Percentiles rank a stretch among this genome's conserved stretches.
phyloP scores from a whole-genome alignment of 1,140 invertebrate genomes.

The Drosophila subpulchrella region DNA sequence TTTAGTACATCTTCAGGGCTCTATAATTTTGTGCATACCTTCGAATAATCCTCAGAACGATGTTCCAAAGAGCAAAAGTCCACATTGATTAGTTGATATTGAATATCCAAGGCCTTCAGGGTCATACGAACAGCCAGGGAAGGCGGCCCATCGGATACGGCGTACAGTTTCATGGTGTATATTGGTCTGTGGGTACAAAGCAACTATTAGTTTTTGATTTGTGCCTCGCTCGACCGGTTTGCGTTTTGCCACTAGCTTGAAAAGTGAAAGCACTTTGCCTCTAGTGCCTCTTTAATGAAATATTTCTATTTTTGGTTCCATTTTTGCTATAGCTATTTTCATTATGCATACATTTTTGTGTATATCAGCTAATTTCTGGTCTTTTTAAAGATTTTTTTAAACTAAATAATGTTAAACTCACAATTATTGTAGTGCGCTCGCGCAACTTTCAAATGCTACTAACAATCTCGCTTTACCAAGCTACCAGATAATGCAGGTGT shows the following conservation, averaged over 20 bases:
- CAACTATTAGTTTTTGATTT: conserved; percentile 24
- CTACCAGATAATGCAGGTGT: conserved; percentile 27
- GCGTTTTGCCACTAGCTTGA: conserved; percentile 19
- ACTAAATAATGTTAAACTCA: conserved; percentile 20
- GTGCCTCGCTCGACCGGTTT: conserved; percentile 61
- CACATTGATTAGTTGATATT: conserved; percentile 88
- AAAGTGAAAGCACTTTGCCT: conserved; percentile 62
- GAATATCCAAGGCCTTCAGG: conserved; percentile 87
- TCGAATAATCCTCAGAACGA: conserved; percentile 88
- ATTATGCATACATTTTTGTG: not conserved
- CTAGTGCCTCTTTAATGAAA: not conserved
- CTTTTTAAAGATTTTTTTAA: not conserved
- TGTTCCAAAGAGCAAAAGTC: conserved; percentile 89
- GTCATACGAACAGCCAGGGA: conserved; percentile 89
- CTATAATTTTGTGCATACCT: conserved; percentile 85
- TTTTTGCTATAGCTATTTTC: conserved; percentile 36
- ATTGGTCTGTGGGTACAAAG: conserved; percentile 55
- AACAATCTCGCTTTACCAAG: not conserved
- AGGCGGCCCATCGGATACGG: conserved; percentile 90
- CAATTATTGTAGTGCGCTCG: conserved; percentile 35
- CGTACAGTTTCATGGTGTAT: conserved; percentile 88
- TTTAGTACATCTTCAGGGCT: not conserved
- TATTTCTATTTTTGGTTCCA: conserved; percentile 50
- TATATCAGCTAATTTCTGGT: not conserved
- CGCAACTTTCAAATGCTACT: conserved; percentile 51